Percentiles rank a stretch among this genome's conserved stretches.
phyloP scores from a whole-genome alignment of 2,888 invertebrate species.

The Hirtodrosophila cameraria region DNA sequence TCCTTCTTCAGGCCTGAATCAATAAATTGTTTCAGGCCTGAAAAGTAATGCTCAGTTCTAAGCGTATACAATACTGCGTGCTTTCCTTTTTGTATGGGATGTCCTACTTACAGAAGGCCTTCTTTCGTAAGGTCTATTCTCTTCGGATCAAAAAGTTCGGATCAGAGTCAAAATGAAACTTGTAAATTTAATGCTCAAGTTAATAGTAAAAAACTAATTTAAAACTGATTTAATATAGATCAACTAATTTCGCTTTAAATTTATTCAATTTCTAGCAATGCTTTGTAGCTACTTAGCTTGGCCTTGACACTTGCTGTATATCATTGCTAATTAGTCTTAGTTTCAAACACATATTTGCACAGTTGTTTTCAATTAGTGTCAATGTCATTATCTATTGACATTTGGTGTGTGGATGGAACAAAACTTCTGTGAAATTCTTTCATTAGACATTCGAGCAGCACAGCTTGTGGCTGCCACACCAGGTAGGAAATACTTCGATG shows the following conservation, averaged over 20 bases:
- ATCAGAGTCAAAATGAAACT: too few species aligned
- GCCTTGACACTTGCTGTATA: background rate
- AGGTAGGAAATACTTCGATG: background rate
- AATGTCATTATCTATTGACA: conserved; percentile 31
- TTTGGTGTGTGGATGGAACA: conserved; percentile 19
- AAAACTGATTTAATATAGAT: background rate
- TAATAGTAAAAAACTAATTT: background rate
- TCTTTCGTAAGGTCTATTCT: too few species aligned
- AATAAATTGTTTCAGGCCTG: too few species aligned
- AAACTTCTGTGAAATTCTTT: conserved; percentile 43
- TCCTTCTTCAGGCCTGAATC: too few species aligned
- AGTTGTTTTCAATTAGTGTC: conserved; percentile 59
- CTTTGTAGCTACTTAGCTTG: background rate
- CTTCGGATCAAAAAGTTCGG: too few species aligned
- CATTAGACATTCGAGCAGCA: conserved; percentile 39
- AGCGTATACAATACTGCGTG: too few species aligned
- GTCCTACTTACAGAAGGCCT: too few species aligned
- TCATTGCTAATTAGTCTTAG: conserved; percentile 5
- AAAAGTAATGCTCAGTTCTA: too few species aligned
- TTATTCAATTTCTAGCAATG: too few species aligned
- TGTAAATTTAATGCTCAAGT: too few species aligned
- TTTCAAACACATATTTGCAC: conserved; percentile 35
- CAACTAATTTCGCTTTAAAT: background rate
- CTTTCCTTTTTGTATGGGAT: too few species aligned
- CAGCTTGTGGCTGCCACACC: conserved; percentile 28